Percentiles rank a stretch among this genome's conserved stretches.
Conservation (phyloP, 92 coral and sea anemone genomes). For the Zoanthus gigantus region DNA sequence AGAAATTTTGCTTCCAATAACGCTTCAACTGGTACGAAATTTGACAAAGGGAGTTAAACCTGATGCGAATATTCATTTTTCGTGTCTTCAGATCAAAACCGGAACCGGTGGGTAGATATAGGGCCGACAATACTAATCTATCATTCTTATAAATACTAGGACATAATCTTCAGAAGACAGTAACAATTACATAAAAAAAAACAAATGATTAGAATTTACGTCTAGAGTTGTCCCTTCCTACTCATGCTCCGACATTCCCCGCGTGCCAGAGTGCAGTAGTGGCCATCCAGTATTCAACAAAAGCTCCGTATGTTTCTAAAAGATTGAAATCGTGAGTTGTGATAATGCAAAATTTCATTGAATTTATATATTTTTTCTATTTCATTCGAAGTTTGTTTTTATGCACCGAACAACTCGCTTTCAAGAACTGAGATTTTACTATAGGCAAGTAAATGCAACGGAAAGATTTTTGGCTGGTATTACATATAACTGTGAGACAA, state of each 20-base stretch:
- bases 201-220: constrained; percentile 46
- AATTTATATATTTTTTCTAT: neutral
- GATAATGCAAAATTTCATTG: no score
- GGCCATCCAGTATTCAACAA: no score
- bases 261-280: neutral
- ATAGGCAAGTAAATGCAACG: neutral
- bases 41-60: neutral
- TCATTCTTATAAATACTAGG: constrained; percentile 16
- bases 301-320: neutral
- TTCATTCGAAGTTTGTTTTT: neutral
- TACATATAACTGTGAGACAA: neutral
- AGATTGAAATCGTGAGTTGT: no score
- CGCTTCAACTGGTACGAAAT: neutral
- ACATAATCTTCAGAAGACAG: neutral
- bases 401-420: neutral
- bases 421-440: neutral
- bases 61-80: constrained; percentile 2
- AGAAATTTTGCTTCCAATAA: neutral
- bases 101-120: constrained; percentile 28
- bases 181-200: constrained; percentile 31
- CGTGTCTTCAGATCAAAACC: constrained; percentile 38
- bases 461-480: neutral
- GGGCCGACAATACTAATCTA: constrained; percentile 33
- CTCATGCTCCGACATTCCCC: constrained; percentile 31
- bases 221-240: constrained; percentile 10